These are phyloP conservation scores for Ivindomyrus marchei DNA, from an alignment of 2,113 vertebrate genomes.

Conservation along the genomic window DNA sequence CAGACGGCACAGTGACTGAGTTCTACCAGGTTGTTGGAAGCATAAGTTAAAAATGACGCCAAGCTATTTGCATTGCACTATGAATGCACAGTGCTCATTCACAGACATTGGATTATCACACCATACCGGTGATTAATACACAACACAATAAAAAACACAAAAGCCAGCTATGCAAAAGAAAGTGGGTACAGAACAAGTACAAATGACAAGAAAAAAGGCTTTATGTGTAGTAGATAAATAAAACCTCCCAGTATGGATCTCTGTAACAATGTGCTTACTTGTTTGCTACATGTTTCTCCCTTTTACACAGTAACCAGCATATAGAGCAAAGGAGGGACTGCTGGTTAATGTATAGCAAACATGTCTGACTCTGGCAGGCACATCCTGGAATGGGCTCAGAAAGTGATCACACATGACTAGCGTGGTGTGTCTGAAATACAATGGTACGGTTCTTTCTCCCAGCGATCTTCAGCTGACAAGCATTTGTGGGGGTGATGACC, in stretches of 20 bases:
- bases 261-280: not conserved
- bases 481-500: constrained; percentile 5
- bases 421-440: not conserved
- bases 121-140: not conserved
- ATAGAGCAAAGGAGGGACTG: not conserved
- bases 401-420: not conserved
- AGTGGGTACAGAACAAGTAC: not conserved
- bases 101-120: not conserved
- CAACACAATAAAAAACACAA: not conserved
- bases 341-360: not conserved
- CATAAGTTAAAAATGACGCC: not conserved
- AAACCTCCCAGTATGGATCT: not conserved
- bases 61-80: not conserved
- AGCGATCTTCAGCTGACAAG: constrained; percentile 1
- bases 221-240: not conserved
- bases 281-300: not conserved
- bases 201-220: not conserved
- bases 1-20: not conserved
- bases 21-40: not conserved
- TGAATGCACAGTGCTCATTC: not conserved
- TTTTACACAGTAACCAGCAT: not conserved
- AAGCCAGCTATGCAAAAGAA: not conserved
- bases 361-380: not conserved
- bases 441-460: not conserved
- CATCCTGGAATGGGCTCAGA: not conserved